These are phyloP conservation scores for Leontocebus nigricollis DNA, from an alignment of 2,797 vertebrate genomes.

Conservation along the genomic window DNA sequence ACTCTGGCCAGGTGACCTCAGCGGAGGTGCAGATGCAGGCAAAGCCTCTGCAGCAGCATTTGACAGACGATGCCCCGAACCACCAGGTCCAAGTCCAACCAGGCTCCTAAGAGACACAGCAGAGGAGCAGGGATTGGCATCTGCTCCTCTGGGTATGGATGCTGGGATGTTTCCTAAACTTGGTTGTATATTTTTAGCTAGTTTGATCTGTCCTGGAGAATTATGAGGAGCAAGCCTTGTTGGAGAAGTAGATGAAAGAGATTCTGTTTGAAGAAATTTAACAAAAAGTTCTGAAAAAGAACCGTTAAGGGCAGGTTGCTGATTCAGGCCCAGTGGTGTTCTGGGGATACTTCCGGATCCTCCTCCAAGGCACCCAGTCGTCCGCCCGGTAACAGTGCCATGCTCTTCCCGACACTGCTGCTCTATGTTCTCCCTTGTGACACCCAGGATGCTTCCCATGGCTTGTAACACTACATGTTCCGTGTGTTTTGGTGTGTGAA, in stretches of 20 bases:
- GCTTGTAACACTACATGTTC: constrained; percentile 92
- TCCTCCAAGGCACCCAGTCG: constrained; percentile 93
- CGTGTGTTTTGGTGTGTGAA: constrained; percentile 93
- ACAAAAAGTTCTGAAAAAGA: constrained; percentile 83
- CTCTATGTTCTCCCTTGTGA: constrained; percentile 91
- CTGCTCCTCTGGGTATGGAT: constrained; percentile 78
- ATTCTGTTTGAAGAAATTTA: constrained; percentile 93
- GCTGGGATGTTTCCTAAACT: constrained; percentile 76
- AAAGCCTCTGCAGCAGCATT: constrained; percentile 91
- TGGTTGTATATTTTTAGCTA: constrained; percentile 46
- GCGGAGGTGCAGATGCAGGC: constrained; percentile 91
- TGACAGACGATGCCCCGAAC: constrained; percentile 91
- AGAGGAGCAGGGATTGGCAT: constrained; percentile 89
- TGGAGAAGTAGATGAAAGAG: constrained; percentile 86
- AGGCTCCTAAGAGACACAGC: constrained; percentile 88
- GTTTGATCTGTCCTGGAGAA: constrained; percentile 81
- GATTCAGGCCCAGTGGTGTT: constrained; percentile 92
- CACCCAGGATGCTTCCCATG: constrained; percentile 94
- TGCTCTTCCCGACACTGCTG: constrained; percentile 91
- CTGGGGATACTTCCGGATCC: constrained; percentile 93
- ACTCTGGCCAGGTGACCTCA: constrained; percentile 90
- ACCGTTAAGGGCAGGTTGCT: constrained; percentile 87
- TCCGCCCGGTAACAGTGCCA: constrained; percentile 90
- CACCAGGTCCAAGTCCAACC: constrained; percentile 61
- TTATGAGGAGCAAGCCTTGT: constrained; percentile 87